Evolutionary conservation across 2,113 vertebrate species (phyloP).

Genomic region (Ophthalmolycus amberensis): DNA sequence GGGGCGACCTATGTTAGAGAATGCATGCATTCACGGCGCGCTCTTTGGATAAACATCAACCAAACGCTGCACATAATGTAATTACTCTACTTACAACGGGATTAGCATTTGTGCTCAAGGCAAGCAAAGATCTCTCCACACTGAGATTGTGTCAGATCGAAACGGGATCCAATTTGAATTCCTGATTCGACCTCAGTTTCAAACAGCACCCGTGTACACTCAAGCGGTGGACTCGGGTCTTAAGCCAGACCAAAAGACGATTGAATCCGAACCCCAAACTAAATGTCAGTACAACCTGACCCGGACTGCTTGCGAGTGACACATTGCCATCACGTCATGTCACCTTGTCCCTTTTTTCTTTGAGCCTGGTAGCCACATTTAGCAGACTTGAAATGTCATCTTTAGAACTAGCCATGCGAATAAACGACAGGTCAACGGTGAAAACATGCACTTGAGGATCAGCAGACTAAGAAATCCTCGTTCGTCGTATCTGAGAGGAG

Average conservation of each 20-base stretch:
- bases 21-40: not conserved
- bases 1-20: not conserved
- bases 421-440: too few species aligned
- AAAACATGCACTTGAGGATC: not conserved
- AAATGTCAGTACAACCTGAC: not conserved
- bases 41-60: not conserved
- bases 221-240: not conserved
- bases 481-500: not conserved
- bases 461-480: not conserved
- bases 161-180: constrained; percentile 4
- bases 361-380: not conserved
- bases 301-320: not conserved
- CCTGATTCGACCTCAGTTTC: not conserved
- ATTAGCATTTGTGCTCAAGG: constrained; percentile 22
- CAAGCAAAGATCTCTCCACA: constrained; percentile 11
- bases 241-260: not conserved
- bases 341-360: not conserved
- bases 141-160: constrained; percentile 14
- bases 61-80: constrained; percentile 1
- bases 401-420: not conserved
- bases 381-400: not conserved
- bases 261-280: not conserved
- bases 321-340: not conserved
- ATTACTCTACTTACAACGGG: constrained; percentile 7
- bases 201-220: not conserved